Evolutionary conservation across 2,888 invertebrate genomes (phyloP), one percentile per base, ranked within the genome.

Genomic region (Cacoxenus indagator): DNA sequence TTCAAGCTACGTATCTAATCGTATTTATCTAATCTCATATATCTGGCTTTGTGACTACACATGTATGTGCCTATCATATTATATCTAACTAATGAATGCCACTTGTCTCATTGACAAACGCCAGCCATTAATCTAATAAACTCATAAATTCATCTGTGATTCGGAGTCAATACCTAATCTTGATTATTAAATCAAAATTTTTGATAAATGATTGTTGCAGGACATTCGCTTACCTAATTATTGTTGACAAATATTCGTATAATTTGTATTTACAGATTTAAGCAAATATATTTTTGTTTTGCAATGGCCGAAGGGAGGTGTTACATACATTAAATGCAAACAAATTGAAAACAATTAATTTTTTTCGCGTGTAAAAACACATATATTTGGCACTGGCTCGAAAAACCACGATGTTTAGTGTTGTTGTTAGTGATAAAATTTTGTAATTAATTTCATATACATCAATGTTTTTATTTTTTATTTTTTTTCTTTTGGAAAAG

Each of bases 311-410:
- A 43, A 11, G 19, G 70, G 71, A 69, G 76, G 78, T 78, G 81
- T 78, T 73, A 76, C 81, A 75, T 76, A 72, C 79, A 70, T 37
- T 48, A 66, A 29, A 51, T 19, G 24, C 22, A 37, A 45, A 62
- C 61, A 62, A 62, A 62, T 62, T 62, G 61, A 43, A 62, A 62
- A n/a, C n/a, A 48, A 51, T 51, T 51, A 19, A 72, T 75, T 51
- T 51, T 70, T 75, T 75, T 14, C 3, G n/a, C 22, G 57, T 29
- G 27, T 54, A 24, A 22, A 54, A 29, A 17, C n/a, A 57, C 24
- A 57, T 29, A 29, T 29, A n/a, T 26, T 29, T 27, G 29, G 57
- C 57, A 27, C 17, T 57, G 0, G 27, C 14, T 57, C 8, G n/a
- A 3, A 75, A 75, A 64, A 73, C 67, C 65, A 67, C 67, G 69